phyloP scores from a whole-genome alignment of 2,113 vertebrate species.

The Corvus hawaiiensis region DNA sequence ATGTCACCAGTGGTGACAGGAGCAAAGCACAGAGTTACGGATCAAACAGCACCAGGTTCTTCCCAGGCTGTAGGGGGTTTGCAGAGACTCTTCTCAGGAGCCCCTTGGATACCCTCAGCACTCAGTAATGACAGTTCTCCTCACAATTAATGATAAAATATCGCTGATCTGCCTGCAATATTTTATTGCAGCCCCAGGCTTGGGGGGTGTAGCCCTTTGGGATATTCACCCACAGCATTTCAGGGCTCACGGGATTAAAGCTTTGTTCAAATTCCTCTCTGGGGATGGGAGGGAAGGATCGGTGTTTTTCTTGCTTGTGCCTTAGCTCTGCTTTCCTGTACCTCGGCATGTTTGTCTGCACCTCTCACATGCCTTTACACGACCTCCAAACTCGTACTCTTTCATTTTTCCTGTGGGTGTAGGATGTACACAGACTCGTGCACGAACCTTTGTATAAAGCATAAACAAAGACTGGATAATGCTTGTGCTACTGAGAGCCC shows the following conservation, averaged over 20 bases:
- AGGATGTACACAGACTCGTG: not conserved
- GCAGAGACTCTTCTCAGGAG: not conserved
- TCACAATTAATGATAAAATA: not conserved
- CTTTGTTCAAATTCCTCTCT: slow-evolving; percentile 12
- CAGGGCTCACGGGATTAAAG: slow-evolving; percentile 8
- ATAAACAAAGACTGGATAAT: not conserved
- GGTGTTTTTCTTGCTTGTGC: slow-evolving; percentile 8
- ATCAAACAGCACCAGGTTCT: not conserved
- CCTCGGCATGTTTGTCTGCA: slow-evolving; percentile 10
- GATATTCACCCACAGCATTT: not conserved
- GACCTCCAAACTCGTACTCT: not conserved
- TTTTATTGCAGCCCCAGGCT: not conserved
- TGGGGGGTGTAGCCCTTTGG: not conserved
- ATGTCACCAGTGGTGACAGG: not conserved
- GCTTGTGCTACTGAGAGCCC: not conserved
- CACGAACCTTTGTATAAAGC: not conserved
- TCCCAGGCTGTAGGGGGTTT: not conserved
- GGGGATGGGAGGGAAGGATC: not conserved
- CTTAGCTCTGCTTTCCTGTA: not conserved
- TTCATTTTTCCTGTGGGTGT: slow-evolving; percentile 38
- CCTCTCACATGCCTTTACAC: slow-evolving; percentile 22
- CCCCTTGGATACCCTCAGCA: not conserved
- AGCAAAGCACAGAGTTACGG: not conserved
- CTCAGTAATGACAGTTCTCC: not conserved
- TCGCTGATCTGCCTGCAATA: not conserved